Conservation (phyloP, 1,140 invertebrate species). For the Drosophila seguyi region DNA sequence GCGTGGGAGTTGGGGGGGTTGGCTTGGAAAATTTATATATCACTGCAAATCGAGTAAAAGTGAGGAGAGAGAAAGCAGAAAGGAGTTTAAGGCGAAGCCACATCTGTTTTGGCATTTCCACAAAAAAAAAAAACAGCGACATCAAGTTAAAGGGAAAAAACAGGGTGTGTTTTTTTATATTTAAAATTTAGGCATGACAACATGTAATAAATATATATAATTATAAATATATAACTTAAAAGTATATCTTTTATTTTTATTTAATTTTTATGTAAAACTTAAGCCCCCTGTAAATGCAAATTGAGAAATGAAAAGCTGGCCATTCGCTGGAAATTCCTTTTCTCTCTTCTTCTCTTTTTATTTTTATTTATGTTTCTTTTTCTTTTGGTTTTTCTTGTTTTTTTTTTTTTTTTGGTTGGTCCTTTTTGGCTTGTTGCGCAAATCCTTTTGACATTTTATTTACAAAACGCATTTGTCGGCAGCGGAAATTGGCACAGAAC, state of each 20-base stretch:
- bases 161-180: constrained; percentile 1
- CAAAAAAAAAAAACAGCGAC: constrained; percentile 29
- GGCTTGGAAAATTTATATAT: neutral
- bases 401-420: constrained; percentile 7
- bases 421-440: constrained; percentile 47
- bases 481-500: constrained; percentile 76
- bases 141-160: constrained; percentile 37
- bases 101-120: constrained; percentile 61
- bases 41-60: constrained; percentile 10
- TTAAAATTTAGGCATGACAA: neutral
- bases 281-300: constrained; percentile 27
- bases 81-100: constrained; percentile 35
- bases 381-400: neutral
- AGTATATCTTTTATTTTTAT: neutral
- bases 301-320: constrained; percentile 21
- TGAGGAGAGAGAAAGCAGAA: neutral
- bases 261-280: neutral
- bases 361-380: neutral
- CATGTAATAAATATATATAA: neutral
- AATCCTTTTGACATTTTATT: constrained; percentile 81
- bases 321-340: constrained; percentile 7
- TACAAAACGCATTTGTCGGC: constrained; percentile 79
- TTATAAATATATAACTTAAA: neutral
- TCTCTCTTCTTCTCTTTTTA: constrained; percentile 3
- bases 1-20: neutral